Evolutionary conservation across 1,140 invertebrate species (phyloP), one percentile per base, ranked within the genome.

Genomic region (Philotrypesis tridentata): DNA sequence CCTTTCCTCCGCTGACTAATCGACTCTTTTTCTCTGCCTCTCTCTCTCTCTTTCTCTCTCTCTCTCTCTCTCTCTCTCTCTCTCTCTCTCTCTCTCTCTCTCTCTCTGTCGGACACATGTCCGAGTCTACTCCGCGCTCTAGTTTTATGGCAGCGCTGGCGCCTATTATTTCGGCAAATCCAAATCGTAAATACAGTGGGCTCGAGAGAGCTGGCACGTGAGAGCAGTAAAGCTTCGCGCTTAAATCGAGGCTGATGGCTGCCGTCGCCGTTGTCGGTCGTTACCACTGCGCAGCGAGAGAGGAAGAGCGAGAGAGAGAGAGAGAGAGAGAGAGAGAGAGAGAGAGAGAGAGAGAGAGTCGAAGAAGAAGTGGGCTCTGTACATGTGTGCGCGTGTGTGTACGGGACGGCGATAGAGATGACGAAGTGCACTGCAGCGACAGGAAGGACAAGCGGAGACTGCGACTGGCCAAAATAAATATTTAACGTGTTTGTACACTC

Each of bases 141-240:
- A 4, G 31, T 77, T 67, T 67, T 43, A 77, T 77, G 27, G 37
- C 37, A 23, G 3, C 23, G 23, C n/a, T 1, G 61, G 82, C 71
- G 81, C 81, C 84, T 80, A 84, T 86, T 85, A 86, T 84, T 85
- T 84, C 83, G 65, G 74, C 74, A 71, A 72, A 85, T 85, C 83
- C 79, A 37, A 85, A 83, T 79, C 82, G 82, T 84, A 86, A 85
- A 86, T 85, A 85, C 48, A 17, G 21, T 17, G 48, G n/a, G 48
- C 48, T 86, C 81, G 33, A 48, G 71, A 48, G 71, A 83, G 82
- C 60, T 82, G 84, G 74, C 83, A 83, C 82, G 81, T 83, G 1
- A 75, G 40, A 23, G 81, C 73, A 61, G 81, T 77, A 84, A 85
- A 85, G 81, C 84, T n/a, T 55, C 29, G 9, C 67, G 21, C 67